Conservation (phyloP, 2,797 vertebrate genomes). For the Dendrocincla tyrannina region DNA sequence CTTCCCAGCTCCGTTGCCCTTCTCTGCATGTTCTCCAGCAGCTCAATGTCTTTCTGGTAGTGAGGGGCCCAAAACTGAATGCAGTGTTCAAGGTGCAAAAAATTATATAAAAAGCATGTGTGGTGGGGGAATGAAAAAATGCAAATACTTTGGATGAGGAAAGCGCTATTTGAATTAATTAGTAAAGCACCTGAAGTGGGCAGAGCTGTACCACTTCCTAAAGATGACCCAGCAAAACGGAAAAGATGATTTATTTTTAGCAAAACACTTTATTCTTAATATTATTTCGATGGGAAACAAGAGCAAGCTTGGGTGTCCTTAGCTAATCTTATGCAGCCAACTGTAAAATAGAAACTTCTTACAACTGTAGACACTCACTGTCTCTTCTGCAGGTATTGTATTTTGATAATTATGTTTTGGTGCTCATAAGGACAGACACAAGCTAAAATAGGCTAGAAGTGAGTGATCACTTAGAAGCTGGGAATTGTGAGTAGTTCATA, state of each 20-base stretch:
- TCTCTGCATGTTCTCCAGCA: neutral
- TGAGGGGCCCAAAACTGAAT: neutral
- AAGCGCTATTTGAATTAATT: neutral
- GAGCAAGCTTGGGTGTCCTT: neutral
- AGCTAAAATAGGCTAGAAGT: neutral
- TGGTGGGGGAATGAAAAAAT: neutral
- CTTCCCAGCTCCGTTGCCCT: neutral
- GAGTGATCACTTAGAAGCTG: neutral
- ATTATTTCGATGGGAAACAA: neutral
- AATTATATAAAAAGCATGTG: neutral
- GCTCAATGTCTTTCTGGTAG: neutral
- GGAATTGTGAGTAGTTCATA: neutral
- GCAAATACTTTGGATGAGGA: neutral
- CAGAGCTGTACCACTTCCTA: neutral
- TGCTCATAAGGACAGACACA: neutral
- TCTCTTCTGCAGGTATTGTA: neutral
- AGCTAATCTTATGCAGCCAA: neutral
- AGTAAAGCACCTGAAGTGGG: neutral
- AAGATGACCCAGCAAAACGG: neutral
- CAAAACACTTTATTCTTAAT: neutral
- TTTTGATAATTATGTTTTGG: neutral
- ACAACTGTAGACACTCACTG: neutral
- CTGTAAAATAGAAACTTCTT: neutral
- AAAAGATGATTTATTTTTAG: neutral
- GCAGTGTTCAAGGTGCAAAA: neutral